Conservation (phyloP, 2,113 vertebrate genomes). For the Mola mola region DNA sequence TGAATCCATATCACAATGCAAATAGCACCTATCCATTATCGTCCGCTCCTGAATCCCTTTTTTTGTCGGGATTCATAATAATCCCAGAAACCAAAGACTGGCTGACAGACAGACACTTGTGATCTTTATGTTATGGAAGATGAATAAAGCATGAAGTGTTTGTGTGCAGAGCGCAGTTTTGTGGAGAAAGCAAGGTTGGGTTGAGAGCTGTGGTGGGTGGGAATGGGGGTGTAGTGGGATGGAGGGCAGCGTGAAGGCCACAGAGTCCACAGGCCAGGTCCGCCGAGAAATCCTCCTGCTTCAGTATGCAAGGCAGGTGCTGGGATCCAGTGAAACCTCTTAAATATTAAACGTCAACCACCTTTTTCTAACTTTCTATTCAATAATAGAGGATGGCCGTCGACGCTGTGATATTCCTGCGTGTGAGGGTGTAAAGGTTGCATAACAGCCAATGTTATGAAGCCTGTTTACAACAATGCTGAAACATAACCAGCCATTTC, state of each 20-base stretch:
- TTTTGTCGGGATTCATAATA: conserved; percentile 61
- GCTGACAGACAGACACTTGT: conserved; percentile 39
- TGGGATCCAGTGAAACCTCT: conserved; percentile 67
- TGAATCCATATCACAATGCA: conserved; percentile 64
- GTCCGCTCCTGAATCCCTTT: conserved; percentile 44
- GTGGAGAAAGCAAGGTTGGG: conserved; percentile 10
- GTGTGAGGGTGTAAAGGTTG: conserved; percentile 26
- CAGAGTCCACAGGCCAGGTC: conserved; percentile 60
- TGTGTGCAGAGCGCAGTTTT: conserved; percentile 51
- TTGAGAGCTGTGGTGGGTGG: conserved; percentile 13
- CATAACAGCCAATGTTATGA: conserved; percentile 25
- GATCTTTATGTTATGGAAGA: conserved; percentile 61
- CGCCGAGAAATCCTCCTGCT: conserved; percentile 47
- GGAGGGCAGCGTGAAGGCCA: conserved; percentile 42
- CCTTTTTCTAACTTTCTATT: conserved; percentile 68
- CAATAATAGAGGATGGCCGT: conserved; percentile 64
- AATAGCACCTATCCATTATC: conserved; percentile 61
- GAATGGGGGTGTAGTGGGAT: conserved; percentile 21
- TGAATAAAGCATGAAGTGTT: conserved; percentile 74
- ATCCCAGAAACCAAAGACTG: conserved; percentile 45
- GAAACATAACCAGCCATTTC: background rate
- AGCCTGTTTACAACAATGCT: conserved; percentile 14
- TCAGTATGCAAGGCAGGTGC: conserved; percentile 75
- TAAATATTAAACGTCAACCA: conserved; percentile 80
- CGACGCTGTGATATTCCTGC: conserved; percentile 53